Percentiles rank a stretch among this genome's conserved stretches.
Evolutionary conservation across 2,888 invertebrate species (phyloP).

Genomic region (Itoplectis maculator): DNA sequence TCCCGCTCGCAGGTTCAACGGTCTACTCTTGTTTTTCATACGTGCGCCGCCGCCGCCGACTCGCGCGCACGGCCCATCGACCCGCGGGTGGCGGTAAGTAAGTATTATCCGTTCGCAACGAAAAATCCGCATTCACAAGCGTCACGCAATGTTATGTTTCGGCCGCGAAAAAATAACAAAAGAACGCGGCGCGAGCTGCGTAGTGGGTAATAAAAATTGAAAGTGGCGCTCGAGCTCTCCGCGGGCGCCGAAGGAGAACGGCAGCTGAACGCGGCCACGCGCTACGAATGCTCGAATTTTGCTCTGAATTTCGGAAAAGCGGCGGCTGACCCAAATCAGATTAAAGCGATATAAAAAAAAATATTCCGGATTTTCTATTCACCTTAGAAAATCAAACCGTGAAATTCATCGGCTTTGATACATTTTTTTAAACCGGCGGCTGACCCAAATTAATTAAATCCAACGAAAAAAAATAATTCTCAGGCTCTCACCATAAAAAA

Average conservation of each 20-base stretch:
- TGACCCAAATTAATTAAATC: too few species aligned
- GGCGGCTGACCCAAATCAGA: too few species aligned
- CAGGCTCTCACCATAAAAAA: too few species aligned
- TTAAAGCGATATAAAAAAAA: too few species aligned
- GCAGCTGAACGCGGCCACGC: not conserved
- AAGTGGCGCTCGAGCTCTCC: not conserved
- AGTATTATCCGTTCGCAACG: constrained; percentile 54
- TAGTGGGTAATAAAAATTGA: constrained; percentile 12
- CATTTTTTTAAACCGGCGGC: too few species aligned
- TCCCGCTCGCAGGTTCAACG: constrained; percentile 39
- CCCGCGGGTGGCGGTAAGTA: too few species aligned
- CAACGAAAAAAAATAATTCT: too few species aligned
- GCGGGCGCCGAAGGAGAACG: not conserved
- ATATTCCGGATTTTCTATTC: too few species aligned
- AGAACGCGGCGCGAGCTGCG: constrained; percentile 28
- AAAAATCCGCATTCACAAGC: constrained; percentile 58
- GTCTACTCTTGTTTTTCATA: constrained; percentile 42
- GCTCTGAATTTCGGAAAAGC: too few species aligned
- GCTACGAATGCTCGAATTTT: not conserved
- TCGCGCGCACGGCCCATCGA: constrained; percentile 40
- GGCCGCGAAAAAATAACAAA: constrained; percentile 56
- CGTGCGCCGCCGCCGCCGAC: constrained; percentile 4
- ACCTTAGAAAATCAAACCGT: too few species aligned
- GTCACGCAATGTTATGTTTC: constrained; percentile 61
- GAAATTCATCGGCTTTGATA: too few species aligned